These are phyloP conservation scores for Zaprionus capensis DNA, from an alignment of 1,140 invertebrate species.

Conservation along the genomic window DNA sequence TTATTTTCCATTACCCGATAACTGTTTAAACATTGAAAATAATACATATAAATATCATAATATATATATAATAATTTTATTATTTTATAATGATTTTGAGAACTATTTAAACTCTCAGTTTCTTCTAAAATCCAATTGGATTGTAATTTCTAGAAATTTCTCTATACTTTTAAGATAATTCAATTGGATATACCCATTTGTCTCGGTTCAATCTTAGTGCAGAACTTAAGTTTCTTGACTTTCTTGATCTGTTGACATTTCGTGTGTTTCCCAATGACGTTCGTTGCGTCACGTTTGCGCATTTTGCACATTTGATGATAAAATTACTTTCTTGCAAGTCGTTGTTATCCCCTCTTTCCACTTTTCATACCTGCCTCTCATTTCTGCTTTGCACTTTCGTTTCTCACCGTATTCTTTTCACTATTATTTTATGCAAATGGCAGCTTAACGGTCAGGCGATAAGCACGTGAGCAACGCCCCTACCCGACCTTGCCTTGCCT, in stretches of 20 bases:
- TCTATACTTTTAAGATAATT: not conserved
- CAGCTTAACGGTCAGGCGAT: slow-evolving; percentile 35
- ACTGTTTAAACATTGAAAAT: too few relatives aligned
- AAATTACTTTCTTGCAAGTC: slow-evolving; percentile 22
- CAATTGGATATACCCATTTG: not conserved
- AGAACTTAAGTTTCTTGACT: not conserved
- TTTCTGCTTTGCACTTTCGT: not conserved
- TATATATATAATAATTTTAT: too few relatives aligned
- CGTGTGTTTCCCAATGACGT: not conserved
- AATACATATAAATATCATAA: too few relatives aligned
- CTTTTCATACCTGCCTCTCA: not conserved
- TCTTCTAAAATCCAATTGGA: too few relatives aligned
- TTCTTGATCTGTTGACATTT: slow-evolving; percentile 12
- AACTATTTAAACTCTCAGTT: too few relatives aligned
- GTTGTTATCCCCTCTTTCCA: not conserved
- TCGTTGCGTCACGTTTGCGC: slow-evolving; percentile 16
- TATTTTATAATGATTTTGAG: too few relatives aligned
- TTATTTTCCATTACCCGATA: too few relatives aligned
- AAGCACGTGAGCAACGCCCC: slow-evolving; percentile 14
- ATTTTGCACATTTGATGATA: slow-evolving; percentile 32
- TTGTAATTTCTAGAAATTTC: not conserved
- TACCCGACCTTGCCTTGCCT: not conserved
- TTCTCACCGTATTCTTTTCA: not conserved
- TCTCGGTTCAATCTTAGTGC: not conserved
- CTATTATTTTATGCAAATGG: slow-evolving; percentile 43